These are phyloP conservation scores for Tragelaphus strepsiceros DNA, from an alignment of 2,113 vertebrate genomes.

Conservation along the genomic window DNA sequence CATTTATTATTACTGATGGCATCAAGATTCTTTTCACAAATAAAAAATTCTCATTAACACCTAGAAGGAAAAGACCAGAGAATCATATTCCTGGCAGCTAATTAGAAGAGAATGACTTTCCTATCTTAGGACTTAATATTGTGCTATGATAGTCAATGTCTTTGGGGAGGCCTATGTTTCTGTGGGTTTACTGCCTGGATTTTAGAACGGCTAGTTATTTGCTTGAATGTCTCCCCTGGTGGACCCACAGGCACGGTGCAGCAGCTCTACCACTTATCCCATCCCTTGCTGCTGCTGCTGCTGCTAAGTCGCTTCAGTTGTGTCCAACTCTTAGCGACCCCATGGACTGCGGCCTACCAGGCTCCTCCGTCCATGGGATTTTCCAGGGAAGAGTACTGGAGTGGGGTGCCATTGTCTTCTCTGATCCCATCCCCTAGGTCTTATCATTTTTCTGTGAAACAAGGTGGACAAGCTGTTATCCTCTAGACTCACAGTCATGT, in stretches of 20 bases:
- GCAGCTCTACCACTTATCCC: not conserved
- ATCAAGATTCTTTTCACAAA: slow-evolving; percentile 7
- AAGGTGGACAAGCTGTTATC: slow-evolving; percentile 39
- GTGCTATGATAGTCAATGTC: not conserved
- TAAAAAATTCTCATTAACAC: slow-evolving; percentile 32
- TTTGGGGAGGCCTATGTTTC: not conserved
- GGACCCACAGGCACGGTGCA: not conserved
- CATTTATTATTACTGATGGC: not conserved
- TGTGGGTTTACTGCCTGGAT: not conserved
- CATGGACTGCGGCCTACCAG: no score
- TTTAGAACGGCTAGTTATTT: not conserved
- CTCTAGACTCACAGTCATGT: slow-evolving; percentile 47
- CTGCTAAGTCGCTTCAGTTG: no score
- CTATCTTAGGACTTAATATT: not conserved
- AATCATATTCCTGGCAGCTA: not conserved
- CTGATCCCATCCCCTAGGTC: not conserved
- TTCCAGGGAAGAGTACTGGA: no score
- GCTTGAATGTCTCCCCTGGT: not conserved
- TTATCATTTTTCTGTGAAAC: slow-evolving; percentile 40
- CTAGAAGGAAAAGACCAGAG: not conserved
- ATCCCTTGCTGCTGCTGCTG: not conserved
- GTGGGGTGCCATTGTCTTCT: no score
- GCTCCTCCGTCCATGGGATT: no score
- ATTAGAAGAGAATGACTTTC: slow-evolving; percentile 34
- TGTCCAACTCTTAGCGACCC: no score